Evolutionary conservation across 2,113 vertebrate genomes (phyloP).

Genomic region (Austrofundulus limnaeus): DNA sequence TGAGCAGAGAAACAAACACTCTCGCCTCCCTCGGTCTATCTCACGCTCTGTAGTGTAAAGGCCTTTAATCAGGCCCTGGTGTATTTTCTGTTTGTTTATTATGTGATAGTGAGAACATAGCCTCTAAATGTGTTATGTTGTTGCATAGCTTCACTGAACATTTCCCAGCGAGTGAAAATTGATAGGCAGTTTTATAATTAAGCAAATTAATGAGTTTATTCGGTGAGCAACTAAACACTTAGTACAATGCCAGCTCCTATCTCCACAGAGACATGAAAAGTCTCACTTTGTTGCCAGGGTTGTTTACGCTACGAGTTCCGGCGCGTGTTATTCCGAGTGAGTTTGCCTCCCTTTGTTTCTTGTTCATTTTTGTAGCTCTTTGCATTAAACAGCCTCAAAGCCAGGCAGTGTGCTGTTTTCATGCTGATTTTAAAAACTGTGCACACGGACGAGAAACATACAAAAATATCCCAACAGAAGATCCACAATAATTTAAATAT

Average conservation of each 20-base stretch:
- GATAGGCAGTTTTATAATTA: slow-evolving; percentile 82
- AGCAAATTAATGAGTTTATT: slow-evolving; percentile 83
- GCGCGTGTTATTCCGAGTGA: slow-evolving; percentile 13
- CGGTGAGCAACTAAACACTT: slow-evolving; percentile 73
- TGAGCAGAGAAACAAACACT: slow-evolving; percentile 65
- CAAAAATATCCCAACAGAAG: slow-evolving; percentile 45
- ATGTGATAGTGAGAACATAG: slow-evolving; percentile 74
- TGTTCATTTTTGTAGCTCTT: slow-evolving; percentile 19
- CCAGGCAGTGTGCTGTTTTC: slow-evolving; percentile 40
- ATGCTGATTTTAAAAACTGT: slow-evolving; percentile 48
- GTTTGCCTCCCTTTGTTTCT: slow-evolving; percentile 48
- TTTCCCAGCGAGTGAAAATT: slow-evolving; percentile 63
- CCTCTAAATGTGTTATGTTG: slow-evolving; percentile 73
- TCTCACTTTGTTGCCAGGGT: slow-evolving; percentile 62
- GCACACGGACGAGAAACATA: slow-evolving; percentile 41
- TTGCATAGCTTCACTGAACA: slow-evolving; percentile 57
- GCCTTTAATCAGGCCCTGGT: slow-evolving; percentile 79
- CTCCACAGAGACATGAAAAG: slow-evolving; percentile 67
- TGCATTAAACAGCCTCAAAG: slow-evolving; percentile 33
- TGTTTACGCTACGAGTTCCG: slow-evolving; percentile 41
- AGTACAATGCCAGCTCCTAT: slow-evolving; percentile 61
- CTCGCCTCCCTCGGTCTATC: slow-evolving; percentile 35
- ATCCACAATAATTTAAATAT: slow-evolving; percentile 2
- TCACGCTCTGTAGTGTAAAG: slow-evolving; percentile 61
- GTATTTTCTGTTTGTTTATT: slow-evolving; percentile 81